A percentile compares a stretch with the other conserved stretches of the same genome.
phyloP scores from a whole-genome alignment of 1,140 invertebrate genomes.

The Lepidurus packardi region DNA sequence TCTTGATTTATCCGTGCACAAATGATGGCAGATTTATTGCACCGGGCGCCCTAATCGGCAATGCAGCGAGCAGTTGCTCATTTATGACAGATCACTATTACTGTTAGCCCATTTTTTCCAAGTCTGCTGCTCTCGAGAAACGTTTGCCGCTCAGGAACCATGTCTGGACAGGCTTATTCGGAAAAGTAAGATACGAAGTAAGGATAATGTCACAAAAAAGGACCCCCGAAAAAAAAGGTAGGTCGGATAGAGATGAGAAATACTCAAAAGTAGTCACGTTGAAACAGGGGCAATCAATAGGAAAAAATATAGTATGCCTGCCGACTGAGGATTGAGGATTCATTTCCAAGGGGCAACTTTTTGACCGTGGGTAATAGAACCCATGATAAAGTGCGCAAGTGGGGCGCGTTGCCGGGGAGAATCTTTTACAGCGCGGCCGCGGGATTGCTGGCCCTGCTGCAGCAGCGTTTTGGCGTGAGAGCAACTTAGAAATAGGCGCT shows the following conservation, averaged over 20 bases:
- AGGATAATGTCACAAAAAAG: background rate
- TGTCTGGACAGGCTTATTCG: background rate
- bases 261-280: background rate
- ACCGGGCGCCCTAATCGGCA: background rate
- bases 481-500: conserved; percentile 6
- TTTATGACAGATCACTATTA: conserved; percentile 16
- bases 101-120: background rate
- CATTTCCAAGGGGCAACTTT: conserved; percentile 10
- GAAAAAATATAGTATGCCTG: background rate
- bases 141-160: background rate
- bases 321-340: background rate
- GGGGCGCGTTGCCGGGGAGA: background rate
- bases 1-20: conserved; percentile 5
- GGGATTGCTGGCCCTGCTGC: background rate
- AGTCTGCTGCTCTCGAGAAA: background rate
- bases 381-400: conserved; percentile 21
- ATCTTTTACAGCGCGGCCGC: conserved; percentile 6
- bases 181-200: background rate
- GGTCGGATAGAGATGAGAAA: conserved; percentile 2
- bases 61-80: conserved; percentile 21
- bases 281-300: conserved; percentile 17
- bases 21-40: conserved; percentile 19
- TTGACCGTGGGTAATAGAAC: conserved; percentile 7
- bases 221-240: background rate
- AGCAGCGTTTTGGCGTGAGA: background rate